Evolutionary conservation across 1,140 invertebrate species (phyloP), one percentile per base, ranked within the genome.

Genomic region (Lasioglossum baleicum): DNA sequence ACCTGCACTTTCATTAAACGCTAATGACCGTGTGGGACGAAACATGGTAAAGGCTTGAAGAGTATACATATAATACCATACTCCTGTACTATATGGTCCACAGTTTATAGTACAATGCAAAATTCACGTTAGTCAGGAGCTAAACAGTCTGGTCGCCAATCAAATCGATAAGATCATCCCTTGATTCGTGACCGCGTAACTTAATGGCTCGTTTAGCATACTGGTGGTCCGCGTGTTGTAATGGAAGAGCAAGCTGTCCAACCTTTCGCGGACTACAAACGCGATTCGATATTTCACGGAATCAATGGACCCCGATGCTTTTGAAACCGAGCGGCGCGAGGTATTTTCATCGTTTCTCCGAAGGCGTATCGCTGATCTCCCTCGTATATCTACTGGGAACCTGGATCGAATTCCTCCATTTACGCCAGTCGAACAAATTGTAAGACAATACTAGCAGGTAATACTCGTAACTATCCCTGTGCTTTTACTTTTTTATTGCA

Each of bases 281-380:
- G 20, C 4, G 11, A 48, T 22, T 61, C 26, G 56, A 40, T 35
- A 56, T 35, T 48, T 35, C 66, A 51, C 20, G 20, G 44, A 40
- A 77, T 77, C 44, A n/a, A 77, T 77, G 22, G 44, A 7, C 56
- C 17, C n/a, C 56, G 7, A 15, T 13, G 48, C 42, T 4, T 44
- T 2, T 77, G 75, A 53, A 40, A 64, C 42, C 58, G 56, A 53
- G 31, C 65, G 44, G 48, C 26, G n/a, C 17, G 35, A 35, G 72
- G 22, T 66, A 75, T 75, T 75, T 66, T 75, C 51, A 75, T 67
- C 73, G 51, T 42, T 75, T 75, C 48, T 44, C 31, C 44, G 72
- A 74, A 65, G 44, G 20, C 60, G 63, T 53, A 65, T 40, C 51
- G 56, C 53, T n/a, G 51, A 75, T 42, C 61, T 56, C 40, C 17